These are phyloP conservation scores for Agrochola lota DNA, from an alignment of 2,888 invertebrate species.

Conservation along the genomic window DNA sequence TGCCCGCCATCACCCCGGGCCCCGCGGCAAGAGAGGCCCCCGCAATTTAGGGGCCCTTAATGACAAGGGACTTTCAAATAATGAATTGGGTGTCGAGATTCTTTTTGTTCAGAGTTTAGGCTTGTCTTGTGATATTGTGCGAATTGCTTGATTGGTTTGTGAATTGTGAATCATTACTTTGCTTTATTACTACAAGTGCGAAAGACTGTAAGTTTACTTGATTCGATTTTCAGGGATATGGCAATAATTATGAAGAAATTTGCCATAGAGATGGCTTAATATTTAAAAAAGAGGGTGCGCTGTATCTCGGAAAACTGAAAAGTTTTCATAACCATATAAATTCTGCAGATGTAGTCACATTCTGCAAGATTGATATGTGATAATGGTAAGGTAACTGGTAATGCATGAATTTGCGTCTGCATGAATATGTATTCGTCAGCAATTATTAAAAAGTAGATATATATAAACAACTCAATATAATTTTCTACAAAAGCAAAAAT, in stretches of 20 bases:
- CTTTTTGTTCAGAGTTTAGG: constrained; percentile 46
- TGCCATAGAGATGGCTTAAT: neutral
- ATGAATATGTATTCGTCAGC: neutral
- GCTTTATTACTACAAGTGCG: neutral
- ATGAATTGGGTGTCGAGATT: constrained; percentile 63
- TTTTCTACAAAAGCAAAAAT: neutral
- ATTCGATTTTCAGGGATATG: neutral
- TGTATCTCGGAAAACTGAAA: too few species aligned
- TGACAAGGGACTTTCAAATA: constrained; percentile 60
- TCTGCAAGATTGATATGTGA: neutral
- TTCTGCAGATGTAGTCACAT: neutral
- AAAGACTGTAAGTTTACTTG: neutral
- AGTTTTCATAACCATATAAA: neutral
- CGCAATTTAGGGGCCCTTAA: constrained; percentile 68
- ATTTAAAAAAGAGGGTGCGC: neutral
- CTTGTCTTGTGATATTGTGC: constrained; percentile 26
- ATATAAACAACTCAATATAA: neutral
- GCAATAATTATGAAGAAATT: neutral
- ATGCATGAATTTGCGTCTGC: too few species aligned
- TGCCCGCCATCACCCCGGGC: constrained; percentile 56
- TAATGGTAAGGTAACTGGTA: too few species aligned
- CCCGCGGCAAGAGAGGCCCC: constrained; percentile 56
- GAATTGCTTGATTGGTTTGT: constrained; percentile 43
- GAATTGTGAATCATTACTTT: neutral
- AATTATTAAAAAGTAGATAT: too few species aligned